Evolutionary conservation across 2,113 vertebrate genomes (phyloP).

Genomic region (Amia ocellicauda): DNA sequence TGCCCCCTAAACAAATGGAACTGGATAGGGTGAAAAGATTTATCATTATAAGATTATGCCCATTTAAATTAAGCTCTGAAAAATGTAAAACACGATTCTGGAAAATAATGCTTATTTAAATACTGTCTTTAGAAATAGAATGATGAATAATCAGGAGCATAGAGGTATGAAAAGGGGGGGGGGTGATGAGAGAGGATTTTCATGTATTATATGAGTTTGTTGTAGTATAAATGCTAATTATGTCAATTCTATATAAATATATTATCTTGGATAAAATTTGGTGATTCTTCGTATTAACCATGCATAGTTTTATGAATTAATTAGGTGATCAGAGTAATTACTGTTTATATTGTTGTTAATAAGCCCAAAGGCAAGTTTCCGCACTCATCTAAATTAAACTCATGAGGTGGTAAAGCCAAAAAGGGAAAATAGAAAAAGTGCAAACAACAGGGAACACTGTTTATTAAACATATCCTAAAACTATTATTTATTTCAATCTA

Average conservation of each 20-base stretch:
- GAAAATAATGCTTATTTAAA: slow-evolving; percentile 29
- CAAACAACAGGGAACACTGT: slow-evolving; percentile 41
- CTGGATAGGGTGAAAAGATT: slow-evolving; percentile 47
- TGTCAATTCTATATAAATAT: slow-evolving; percentile 59
- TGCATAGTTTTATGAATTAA: slow-evolving; percentile 70
- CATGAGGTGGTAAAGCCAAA: slow-evolving; percentile 66
- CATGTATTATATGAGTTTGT: slow-evolving; percentile 51
- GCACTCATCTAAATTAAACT: slow-evolving; percentile 74
- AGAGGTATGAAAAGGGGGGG: too few relatives aligned
- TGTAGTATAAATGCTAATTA: slow-evolving; percentile 62
- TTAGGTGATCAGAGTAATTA: slow-evolving; percentile 76
- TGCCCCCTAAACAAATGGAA: slow-evolving; percentile 49
- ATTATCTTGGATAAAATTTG: slow-evolving; percentile 63
- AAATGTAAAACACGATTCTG: slow-evolving; percentile 47
- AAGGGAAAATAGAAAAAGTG: slow-evolving; percentile 50
- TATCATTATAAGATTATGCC: slow-evolving; percentile 33
- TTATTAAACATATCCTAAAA: slow-evolving; percentile 45
- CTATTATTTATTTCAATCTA: too few relatives aligned
- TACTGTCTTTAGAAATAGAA: slow-evolving; percentile 10
- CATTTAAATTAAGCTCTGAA: slow-evolving; percentile 29
- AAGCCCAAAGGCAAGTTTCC: slow-evolving; percentile 73
- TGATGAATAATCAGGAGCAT: slow-evolving; percentile 38
- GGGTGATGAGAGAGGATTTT: slow-evolving; percentile 37
- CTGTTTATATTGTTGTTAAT: slow-evolving; percentile 78
- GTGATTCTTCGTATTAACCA: slow-evolving; percentile 48